phyloP scores from a whole-genome alignment of 2,888 invertebrate genomes.

The Diogma glabrata region DNA sequence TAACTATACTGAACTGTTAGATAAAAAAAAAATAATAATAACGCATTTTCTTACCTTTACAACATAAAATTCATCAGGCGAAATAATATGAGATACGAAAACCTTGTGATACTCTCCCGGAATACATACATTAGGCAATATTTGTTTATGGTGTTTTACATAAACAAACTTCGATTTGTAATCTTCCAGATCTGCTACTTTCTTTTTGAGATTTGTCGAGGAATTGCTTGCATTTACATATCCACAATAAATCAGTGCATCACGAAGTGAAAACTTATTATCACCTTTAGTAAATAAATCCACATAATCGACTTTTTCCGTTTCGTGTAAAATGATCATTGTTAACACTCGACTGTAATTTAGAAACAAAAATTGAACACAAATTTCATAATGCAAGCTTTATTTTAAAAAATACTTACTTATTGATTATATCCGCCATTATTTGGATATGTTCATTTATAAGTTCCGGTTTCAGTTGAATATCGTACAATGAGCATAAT shows the following conservation, averaged over 20 bases:
- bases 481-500: slow-evolving; percentile 46
- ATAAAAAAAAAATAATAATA: neutral
- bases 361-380: slow-evolving; percentile 12
- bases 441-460: slow-evolving; percentile 41
- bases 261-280: slow-evolving; percentile 33
- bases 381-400: neutral
- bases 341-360: slow-evolving; percentile 23
- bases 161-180: neutral
- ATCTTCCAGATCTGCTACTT: neutral
- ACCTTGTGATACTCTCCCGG: slow-evolving; percentile 34
- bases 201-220: neutral
- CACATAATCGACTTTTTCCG: slow-evolving; percentile 29
- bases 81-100: slow-evolving; percentile 44
- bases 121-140: slow-evolving; percentile 20
- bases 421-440: slow-evolving; percentile 47
- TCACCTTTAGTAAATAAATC: slow-evolving; percentile 32
- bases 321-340: slow-evolving; percentile 22
- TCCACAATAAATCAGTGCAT: slow-evolving; percentile 32
- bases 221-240: neutral
- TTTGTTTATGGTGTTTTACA: neutral
- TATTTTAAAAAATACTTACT: slow-evolving; percentile 35
- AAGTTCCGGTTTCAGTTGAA: slow-evolving; percentile 43
- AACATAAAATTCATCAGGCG: slow-evolving; percentile 55
- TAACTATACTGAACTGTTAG: too few relatives aligned
- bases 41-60: slow-evolving; percentile 41